Conservation (phyloP, 2,888 invertebrate genomes). For the Dione juno region DNA sequence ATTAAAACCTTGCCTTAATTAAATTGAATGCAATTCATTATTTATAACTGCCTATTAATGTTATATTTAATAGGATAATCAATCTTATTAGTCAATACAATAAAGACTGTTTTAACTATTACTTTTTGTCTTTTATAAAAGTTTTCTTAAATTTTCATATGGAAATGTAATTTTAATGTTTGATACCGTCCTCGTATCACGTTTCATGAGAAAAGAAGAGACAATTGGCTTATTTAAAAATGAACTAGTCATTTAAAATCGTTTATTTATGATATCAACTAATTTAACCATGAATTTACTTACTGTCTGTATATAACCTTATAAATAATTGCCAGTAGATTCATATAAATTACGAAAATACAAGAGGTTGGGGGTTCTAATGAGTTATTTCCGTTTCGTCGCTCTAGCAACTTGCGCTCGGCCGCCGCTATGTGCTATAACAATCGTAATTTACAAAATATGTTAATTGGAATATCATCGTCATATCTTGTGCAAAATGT, state of each 20-base stretch:
- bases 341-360: no score
- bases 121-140: not conserved
- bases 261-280: no score
- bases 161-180: not conserved
- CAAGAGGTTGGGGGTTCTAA: no score
- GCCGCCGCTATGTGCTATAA: no score
- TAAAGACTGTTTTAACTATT: no score
- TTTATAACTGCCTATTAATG: not conserved
- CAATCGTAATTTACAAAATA: no score
- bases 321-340: no score
- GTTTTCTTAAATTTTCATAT: not conserved
- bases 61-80: not conserved
- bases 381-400: no score
- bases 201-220: not conserved
- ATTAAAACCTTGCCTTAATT: not conserved
- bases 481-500: constrained; percentile 20
- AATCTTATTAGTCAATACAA: not conserved
- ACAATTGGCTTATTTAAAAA: constrained; percentile 9
- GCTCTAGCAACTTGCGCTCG: no score
- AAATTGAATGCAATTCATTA: constrained; percentile 7
- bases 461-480: constrained; percentile 18
- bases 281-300: no score
- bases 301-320: no score
- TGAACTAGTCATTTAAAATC: constrained; percentile 2
- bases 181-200: not conserved